Base-by-base conservation (phyloP, 2,797 vertebrate species). In the Hemibagrus guttatus region DNA sequence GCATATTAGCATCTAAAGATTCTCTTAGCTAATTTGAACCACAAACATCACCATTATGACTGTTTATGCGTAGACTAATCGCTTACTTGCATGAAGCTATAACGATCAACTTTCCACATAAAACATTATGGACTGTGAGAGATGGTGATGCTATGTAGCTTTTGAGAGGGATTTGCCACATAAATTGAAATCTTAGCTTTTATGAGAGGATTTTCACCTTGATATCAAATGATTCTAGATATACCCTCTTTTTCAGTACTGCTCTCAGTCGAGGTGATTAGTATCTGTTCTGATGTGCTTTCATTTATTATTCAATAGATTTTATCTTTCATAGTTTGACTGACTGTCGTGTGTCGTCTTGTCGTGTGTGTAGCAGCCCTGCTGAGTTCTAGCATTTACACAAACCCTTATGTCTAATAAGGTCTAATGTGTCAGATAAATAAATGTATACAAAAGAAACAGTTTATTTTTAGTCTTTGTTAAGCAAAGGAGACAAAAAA, bases 301-400 rank as follows among this genome's bases (percentile, higher is more conserved):
- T 79, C 11, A 39, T 79, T 79, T 26, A 59, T 58, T 59, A 59
- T 78, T 28, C 75, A 56, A 5, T 28, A 28, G 26, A 52, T n/a
- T 78, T 78, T 31, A 78, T 78, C 49, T 76, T 76, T 78, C 28
- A 56, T 31, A 31, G 28, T n/a, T 75, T 52, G 12, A 52, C 26
- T 78, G 31, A 56, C 17, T 78, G 52, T 21, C 52, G 56, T 17
- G 52, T 49, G 46, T 49, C 7, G 9, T 28, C 46, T 16, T 26
- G 26, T 74, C 46, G 14, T 74, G 12, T 74, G 42, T 42, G 12
- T 75, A 52, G 26, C 3, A 28, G 72, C 13, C 16, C 46, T 75
- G 28, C 28, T 78, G 75, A 35, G 4, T 58, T 21, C 28, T 17
- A 35, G 9, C 19, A 79, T 79, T 35, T 59, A 58, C 54, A 12